Percentiles rank a stretch among this genome's conserved stretches.
These are phyloP conservation scores for Emys orbicularis DNA, from an alignment of 2,797 vertebrate species.

Conservation along the genomic window DNA sequence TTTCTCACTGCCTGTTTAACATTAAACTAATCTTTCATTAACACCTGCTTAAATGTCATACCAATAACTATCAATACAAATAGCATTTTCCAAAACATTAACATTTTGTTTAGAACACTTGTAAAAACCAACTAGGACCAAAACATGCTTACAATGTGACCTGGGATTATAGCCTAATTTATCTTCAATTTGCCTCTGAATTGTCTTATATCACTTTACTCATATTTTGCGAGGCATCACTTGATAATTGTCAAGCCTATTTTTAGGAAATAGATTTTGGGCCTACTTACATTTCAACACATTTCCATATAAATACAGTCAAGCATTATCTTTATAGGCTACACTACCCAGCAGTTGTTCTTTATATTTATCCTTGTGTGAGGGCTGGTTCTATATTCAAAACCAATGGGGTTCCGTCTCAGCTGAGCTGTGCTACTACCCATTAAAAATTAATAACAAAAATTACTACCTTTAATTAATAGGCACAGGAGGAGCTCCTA, in stretches of 20 bases:
- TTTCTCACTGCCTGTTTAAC: not conserved
- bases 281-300: not conserved
- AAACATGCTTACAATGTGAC: not conserved
- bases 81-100: not conserved
- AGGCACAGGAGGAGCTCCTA: constrained; percentile 71
- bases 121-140: not conserved
- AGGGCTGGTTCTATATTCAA: constrained; percentile 25
- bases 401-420: constrained; percentile 36
- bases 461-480: constrained; percentile 79
- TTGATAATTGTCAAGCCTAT: not conserved
- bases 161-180: not conserved
- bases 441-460: constrained; percentile 77
- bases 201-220: not conserved
- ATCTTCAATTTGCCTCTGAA: not conserved
- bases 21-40: not conserved
- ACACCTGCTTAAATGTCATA: not conserved
- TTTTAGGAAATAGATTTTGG: not conserved
- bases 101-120: not conserved
- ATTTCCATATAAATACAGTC: not conserved
- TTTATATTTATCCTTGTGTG: constrained; percentile 12
- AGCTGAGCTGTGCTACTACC: constrained; percentile 37
- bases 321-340: not conserved
- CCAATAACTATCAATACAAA: not conserved
- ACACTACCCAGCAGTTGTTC: not conserved
- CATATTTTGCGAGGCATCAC: not conserved